Evolutionary conservation across 2,888 invertebrate genomes (phyloP).

Genomic region (Acanthopleura granulata): DNA sequence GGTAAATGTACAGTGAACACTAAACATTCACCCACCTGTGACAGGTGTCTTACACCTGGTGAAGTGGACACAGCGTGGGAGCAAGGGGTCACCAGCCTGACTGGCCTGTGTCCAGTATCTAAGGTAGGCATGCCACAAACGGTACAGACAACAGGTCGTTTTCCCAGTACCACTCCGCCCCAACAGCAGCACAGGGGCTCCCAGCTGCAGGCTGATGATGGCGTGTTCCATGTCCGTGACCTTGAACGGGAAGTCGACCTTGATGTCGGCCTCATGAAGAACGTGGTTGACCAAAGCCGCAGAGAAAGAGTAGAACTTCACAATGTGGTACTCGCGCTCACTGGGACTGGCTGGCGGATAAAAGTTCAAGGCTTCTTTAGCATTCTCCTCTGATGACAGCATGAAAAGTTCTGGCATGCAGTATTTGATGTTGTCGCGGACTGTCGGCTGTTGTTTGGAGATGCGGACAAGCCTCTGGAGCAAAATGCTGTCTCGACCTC

Average conservation of each 20-base stretch:
- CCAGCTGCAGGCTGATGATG: slow-evolving; percentile 51
- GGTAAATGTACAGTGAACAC: too few species aligned
- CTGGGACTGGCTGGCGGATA: slow-evolving; percentile 57
- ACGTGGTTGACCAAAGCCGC: slow-evolving; percentile 51
- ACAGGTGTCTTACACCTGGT: neutral
- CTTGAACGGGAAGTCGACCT: slow-evolving; percentile 61
- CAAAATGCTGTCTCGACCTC: slow-evolving; percentile 52
- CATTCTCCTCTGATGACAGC: neutral
- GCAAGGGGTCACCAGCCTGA: slow-evolving; percentile 41
- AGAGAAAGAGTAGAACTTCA: slow-evolving; percentile 61
- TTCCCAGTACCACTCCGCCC: slow-evolving; percentile 65
- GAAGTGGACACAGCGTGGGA: slow-evolving; percentile 29
- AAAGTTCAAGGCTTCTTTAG: slow-evolving; percentile 19
- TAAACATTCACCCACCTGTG: too few species aligned
- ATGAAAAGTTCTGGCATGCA: slow-evolving; percentile 28
- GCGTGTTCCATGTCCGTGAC: slow-evolving; percentile 61
- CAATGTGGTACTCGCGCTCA: slow-evolving; percentile 58
- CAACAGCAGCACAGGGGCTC: slow-evolving; percentile 53
- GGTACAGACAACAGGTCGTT: slow-evolving; percentile 62
- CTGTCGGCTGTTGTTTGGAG: neutral
- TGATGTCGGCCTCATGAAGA: slow-evolving; percentile 45
- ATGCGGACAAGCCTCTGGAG: slow-evolving; percentile 19
- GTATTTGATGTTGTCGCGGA: slow-evolving; percentile 22
- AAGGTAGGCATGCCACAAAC: slow-evolving; percentile 56
- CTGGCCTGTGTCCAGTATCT: slow-evolving; percentile 52